phyloP scores from a whole-genome alignment of 2,888 invertebrate species.

The Heliconius erato region DNA sequence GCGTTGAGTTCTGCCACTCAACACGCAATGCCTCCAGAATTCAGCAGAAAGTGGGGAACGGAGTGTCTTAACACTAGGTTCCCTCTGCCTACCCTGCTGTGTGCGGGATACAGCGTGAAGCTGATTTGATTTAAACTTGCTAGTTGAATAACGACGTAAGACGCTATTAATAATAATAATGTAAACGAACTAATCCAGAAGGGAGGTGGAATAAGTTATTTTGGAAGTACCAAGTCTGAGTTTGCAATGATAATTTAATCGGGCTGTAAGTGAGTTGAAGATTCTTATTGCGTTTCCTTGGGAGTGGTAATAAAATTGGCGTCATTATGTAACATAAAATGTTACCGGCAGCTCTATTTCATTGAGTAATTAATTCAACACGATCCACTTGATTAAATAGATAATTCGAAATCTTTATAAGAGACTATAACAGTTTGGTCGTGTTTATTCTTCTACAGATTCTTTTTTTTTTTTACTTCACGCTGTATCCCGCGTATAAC shows the following conservation, averaged over 20 bases:
- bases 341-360: constrained; percentile 62
- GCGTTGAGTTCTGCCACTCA: too few species aligned
- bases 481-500: too few species aligned
- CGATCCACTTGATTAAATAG: constrained; percentile 36
- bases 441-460: background rate
- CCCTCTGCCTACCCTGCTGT: too few species aligned
- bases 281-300: constrained; percentile 69
- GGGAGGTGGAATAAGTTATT: constrained; percentile 49
- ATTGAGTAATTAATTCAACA: constrained; percentile 53
- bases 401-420: constrained; percentile 27
- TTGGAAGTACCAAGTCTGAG: constrained; percentile 64
- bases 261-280: constrained; percentile 65
- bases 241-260: constrained; percentile 85
- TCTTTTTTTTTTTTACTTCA: too few species aligned
- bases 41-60: too few species aligned
- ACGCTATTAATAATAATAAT: constrained; percentile 43
- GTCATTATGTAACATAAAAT: constrained; percentile 63
- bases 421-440: constrained; percentile 6
- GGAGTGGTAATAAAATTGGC: constrained; percentile 61
- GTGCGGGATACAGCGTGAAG: too few species aligned
- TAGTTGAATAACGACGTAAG: constrained; percentile 30
- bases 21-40: too few species aligned
- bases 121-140: too few species aligned
- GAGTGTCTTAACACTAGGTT: too few species aligned
- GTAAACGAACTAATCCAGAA: constrained; percentile 48